Percentiles rank a stretch among this genome's conserved stretches.
phyloP scores from a whole-genome alignment of 2,797 vertebrate genomes.

The Clangula hyemalis region DNA sequence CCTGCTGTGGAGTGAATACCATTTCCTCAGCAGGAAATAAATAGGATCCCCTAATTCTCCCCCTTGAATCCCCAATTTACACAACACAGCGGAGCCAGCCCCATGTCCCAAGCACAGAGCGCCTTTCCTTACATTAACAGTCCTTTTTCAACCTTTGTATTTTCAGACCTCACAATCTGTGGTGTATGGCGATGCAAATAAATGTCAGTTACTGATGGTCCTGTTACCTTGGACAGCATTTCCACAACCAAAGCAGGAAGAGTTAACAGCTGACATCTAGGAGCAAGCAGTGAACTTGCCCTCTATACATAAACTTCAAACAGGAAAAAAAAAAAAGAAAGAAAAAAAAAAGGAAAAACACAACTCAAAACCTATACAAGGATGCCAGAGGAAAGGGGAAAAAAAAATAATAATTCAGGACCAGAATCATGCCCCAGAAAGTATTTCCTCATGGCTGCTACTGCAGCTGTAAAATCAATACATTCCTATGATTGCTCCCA shows the following conservation, averaged over 20 bases:
- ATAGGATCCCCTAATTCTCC: neutral
- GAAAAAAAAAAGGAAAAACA: too few species aligned
- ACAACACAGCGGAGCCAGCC: neutral
- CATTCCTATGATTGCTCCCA: too few species aligned
- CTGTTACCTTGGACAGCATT: neutral
- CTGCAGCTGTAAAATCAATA: neutral
- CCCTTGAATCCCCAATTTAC: neutral
- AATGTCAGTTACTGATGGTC: neutral
- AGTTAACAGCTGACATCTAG: neutral
- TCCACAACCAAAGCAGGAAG: neutral
- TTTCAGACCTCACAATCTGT: neutral
- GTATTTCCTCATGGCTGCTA: too few species aligned
- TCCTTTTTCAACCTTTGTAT: neutral
- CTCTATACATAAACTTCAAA: neutral
- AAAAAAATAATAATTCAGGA: neutral
- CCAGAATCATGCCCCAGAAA: neutral
- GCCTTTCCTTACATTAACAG: neutral
- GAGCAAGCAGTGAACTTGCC: neutral
- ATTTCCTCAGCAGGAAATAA: too few species aligned
- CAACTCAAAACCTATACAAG: neutral
- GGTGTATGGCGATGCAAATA: neutral
- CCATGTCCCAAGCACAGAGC: accelerated
- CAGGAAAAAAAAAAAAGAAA: neutral
- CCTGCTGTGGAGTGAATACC: neutral
- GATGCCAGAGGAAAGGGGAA: neutral